Base-by-base conservation (phyloP, 2,113 vertebrate species). In the Carettochelys insculpta region DNA sequence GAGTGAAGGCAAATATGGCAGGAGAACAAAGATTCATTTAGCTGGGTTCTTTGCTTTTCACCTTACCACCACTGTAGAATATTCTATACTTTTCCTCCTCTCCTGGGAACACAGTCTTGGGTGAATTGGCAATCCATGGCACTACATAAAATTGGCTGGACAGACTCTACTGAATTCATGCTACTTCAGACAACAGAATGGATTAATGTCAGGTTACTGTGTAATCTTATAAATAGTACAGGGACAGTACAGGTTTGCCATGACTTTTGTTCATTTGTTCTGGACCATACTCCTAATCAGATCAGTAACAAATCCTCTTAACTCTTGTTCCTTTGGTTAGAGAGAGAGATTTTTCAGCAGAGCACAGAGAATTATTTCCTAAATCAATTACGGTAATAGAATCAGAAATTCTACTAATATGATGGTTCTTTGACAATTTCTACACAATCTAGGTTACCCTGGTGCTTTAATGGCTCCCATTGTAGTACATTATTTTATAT, bases 181-280 rank as follows among this genome's bases (percentile, higher is more conserved):
- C 61, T 68, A n/a, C 61, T 68, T 38, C n/a, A 68, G 61, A 68
- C 4, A 68, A n/a, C 61, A 38, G 19, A 17, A 5, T 38, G n/a
- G 61, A 68, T 68, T 38, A 38, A 68, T 52, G 38, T 53, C 0
- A 11, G 3, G 56, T 86, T 78, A 79, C 54, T 53, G 61, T 47
- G 50, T 45, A 86, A 80, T 83, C 77, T 88, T 27, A 61, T 73
- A 88, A 52, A 1, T 50, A 76, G 50, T 5, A 0, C 2, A 0
- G 56, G 51, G 71, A 47, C 2, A 0, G 1, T 0, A 4, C 24
- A 1, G 0, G 52, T 43, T 86, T 58, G 1, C 38, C 1, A 0
- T 3, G 86, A 53, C 91, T 88, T 78, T 77, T 81, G 83, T 25
- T 87, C 29, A 22, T 48, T 93, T 80, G 81, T 82, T 94, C 87